These are phyloP conservation scores for Microctonus hyperodae DNA, from an alignment of 2,888 invertebrate genomes.

Conservation along the genomic window DNA sequence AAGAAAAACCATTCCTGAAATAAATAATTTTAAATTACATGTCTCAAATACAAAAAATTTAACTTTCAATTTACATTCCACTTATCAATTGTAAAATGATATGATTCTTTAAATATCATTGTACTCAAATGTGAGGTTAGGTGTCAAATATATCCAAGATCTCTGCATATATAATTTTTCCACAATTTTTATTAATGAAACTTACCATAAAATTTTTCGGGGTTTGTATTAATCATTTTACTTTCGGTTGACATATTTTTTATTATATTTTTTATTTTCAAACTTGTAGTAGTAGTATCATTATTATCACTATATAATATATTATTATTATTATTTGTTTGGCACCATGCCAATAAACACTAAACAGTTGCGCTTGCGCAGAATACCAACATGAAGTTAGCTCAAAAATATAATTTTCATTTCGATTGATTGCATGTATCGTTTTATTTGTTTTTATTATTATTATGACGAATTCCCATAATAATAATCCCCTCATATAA, in stretches of 20 bases:
- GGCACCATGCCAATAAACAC: constrained; percentile 40
- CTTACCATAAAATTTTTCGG: constrained; percentile 48
- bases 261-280: constrained; percentile 27
- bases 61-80: too few species aligned
- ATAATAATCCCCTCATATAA: too few species aligned
- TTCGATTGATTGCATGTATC: too few species aligned
- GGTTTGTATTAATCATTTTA: constrained; percentile 35
- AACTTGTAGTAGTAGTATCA: constrained; percentile 29
- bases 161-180: not conserved
- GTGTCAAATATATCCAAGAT: not conserved
- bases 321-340: constrained; percentile 37
- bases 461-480: too few species aligned
- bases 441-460: too few species aligned
- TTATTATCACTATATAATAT: constrained; percentile 33
- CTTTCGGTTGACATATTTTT: constrained; percentile 35
- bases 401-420: not conserved
- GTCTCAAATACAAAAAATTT: too few species aligned
- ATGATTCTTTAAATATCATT: not conserved
- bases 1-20: constrained; percentile 74
- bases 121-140: constrained; percentile 22
- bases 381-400: not conserved
- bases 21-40: too few species aligned
- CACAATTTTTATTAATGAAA: constrained; percentile 33
- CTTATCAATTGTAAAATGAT: not conserved
- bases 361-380: not conserved